phyloP scores from a whole-genome alignment of 2,888 invertebrate genomes.

The Rhamphomyia laevipes region DNA sequence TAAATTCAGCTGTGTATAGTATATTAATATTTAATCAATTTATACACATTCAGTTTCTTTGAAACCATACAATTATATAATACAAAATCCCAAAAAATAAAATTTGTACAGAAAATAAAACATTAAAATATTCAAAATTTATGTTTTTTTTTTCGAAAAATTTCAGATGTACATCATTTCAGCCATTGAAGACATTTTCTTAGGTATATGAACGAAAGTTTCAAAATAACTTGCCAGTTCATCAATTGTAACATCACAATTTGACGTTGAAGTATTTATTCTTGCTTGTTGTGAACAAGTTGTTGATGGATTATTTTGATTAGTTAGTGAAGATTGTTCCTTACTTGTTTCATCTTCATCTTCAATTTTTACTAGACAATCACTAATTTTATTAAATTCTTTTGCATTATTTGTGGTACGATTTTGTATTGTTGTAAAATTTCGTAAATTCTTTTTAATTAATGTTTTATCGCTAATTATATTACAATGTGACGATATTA shows the following conservation, averaged over 20 bases:
- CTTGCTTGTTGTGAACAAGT: slow-evolving; percentile 73
- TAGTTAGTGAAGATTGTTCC: neutral
- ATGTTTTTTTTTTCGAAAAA: neutral
- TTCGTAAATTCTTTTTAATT: slow-evolving; percentile 15
- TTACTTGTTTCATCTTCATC: neutral
- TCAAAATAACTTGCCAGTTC: slow-evolving; percentile 94
- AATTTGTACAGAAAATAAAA: too few relatives aligned
- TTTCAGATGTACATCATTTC: slow-evolving; percentile 96
- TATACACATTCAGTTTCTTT: too few relatives aligned
- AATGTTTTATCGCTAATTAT: slow-evolving; percentile 15
- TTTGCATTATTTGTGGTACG: slow-evolving; percentile 11
- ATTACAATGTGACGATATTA: slow-evolving; percentile 4
- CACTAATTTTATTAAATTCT: slow-evolving; percentile 2
- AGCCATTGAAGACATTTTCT: slow-evolving; percentile 96
- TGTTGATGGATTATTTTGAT: slow-evolving; percentile 17
- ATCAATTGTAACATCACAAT: slow-evolving; percentile 80
- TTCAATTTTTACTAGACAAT: slow-evolving; percentile 1
- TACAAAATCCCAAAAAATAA: too few relatives aligned
- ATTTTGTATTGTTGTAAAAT: slow-evolving; percentile 22
- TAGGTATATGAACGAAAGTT: slow-evolving; percentile 89
- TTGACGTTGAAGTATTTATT: slow-evolving; percentile 32
- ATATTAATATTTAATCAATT: too few relatives aligned
- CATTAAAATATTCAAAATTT: too few relatives aligned
- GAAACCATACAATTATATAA: too few relatives aligned
- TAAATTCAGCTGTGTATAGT: too few relatives aligned